Evolutionary conservation across 2,888 invertebrate species (phyloP).

Genomic region (Hirtodrosophila cameraria): DNA sequence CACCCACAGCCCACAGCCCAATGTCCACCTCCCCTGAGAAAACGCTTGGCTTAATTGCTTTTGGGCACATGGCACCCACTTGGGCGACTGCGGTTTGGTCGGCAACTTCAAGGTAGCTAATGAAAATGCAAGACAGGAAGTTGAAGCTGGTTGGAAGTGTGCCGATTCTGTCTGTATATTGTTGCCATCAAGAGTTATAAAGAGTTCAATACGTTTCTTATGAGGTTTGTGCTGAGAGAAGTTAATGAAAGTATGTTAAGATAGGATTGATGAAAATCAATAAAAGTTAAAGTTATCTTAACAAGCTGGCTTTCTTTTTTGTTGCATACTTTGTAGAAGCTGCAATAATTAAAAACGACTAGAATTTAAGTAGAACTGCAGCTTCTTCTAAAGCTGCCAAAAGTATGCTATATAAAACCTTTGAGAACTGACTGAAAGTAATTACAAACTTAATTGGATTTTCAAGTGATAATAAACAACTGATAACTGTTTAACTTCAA

Average conservation of each 20-base stretch:
- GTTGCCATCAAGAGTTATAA: not conserved
- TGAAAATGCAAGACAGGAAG: constrained; percentile 50
- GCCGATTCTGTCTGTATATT: constrained; percentile 5
- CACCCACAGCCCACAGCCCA: not conserved
- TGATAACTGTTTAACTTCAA: too few relatives aligned
- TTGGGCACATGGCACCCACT: constrained; percentile 52
- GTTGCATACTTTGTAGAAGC: constrained; percentile 35
- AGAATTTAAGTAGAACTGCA: not conserved
- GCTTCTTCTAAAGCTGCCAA: not conserved
- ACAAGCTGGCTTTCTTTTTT: not conserved
- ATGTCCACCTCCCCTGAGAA: constrained; percentile 5
- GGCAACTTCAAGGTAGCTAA: constrained; percentile 32
- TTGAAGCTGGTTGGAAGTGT: constrained; percentile 13
- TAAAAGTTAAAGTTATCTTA: too few relatives aligned
- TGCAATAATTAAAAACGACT: not conserved
- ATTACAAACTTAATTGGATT: too few relatives aligned
- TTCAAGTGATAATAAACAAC: not conserved
- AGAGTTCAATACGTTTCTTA: not conserved
- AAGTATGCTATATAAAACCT: constrained; percentile 16
- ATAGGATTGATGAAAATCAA: too few relatives aligned
- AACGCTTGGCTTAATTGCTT: constrained; percentile 63
- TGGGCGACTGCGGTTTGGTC: constrained; percentile 27
- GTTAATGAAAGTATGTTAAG: too few relatives aligned
- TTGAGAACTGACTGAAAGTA: too few relatives aligned
- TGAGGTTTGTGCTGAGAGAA: not conserved